Evolutionary conservation across 1,140 invertebrate species (phyloP), one percentile per base, ranked within the genome.

Genomic region (Drosophila oshimai): DNA sequence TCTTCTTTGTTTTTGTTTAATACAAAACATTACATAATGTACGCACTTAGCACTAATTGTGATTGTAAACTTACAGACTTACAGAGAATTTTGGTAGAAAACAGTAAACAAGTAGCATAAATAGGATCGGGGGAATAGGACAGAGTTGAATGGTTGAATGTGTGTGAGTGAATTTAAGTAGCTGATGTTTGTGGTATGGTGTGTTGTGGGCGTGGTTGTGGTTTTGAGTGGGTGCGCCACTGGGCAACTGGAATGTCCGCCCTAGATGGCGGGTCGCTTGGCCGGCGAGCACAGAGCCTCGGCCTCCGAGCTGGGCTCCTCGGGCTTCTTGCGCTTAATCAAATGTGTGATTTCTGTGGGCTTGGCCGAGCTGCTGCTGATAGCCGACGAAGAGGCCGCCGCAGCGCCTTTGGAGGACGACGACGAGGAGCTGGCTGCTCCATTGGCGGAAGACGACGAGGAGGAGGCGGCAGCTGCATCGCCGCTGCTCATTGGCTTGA

Each of bases 301-400:
- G 9, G 90, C 88, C 51, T 90, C 90, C 24, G 80, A 87, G 46
- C 78, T 75, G 26, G 86, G 75, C 20, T 90, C 90, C 49, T 89
- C 90, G 6, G 90, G 90, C 71, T 91, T 91, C 69, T 91, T 91
- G 46, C 90, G 90, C 53, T 91, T 91, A 36, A 91, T 91, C 62
- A 91, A 46, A 83, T 91, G 90, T 26, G 90, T 89, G 28, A 91
- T 91, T 46, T 91, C 90, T 33, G 75, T 90, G 12, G 90, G 90
- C 58, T 90, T 90, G 29, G 88, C 69, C 44, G 81, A 87, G 44
- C 87, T 80, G 62, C 80, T 90, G 36, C 76, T 90, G 6, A 79
- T 83, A 6, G 84, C 46, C 50, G 86, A 84, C 6, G 89, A 83
- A 18, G 55, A 65, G 12, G 67, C 55, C 6, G 28, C 39, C 15